Conservation (phyloP, 2,888 invertebrate genomes). For the Strigamia maritima region DNA sequence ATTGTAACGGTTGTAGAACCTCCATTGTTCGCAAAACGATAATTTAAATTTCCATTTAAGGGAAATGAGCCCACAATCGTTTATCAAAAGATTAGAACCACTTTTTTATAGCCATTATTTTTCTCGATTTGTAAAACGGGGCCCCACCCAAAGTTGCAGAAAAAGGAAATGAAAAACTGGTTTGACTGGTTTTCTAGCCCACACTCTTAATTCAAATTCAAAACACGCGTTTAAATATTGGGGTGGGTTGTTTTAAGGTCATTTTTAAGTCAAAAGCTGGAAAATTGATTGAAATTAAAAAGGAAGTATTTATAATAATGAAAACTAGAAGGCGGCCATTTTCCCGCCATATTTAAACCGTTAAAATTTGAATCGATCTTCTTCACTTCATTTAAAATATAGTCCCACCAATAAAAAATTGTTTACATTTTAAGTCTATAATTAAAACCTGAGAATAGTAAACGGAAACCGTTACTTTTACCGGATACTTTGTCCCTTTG, state of each 20-base stretch:
- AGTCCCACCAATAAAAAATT: neutral
- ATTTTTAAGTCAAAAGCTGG: neutral
- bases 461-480: neutral
- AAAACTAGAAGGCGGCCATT: neutral
- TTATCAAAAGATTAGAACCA: neutral
- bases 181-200: slow-evolving; percentile 23
- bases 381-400: neutral
- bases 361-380: neutral
- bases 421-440: neutral
- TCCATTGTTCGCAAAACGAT: no score
- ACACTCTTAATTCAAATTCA: neutral
- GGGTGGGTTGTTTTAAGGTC: slow-evolving; percentile 3
- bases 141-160: neutral
- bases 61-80: neutral
- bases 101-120: neutral
- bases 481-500: neutral
- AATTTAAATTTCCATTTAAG: no score
- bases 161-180: slow-evolving; percentile 19
- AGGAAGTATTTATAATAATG: neutral
- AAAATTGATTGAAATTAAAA: neutral
- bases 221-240: neutral
- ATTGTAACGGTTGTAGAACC: neutral
- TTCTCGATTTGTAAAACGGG: neutral
- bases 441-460: neutral
- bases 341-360: neutral